Evolutionary conservation across 2,113 vertebrate species (phyloP), one percentile per base, ranked within the genome.

Genomic region (Naja naja): DNA sequence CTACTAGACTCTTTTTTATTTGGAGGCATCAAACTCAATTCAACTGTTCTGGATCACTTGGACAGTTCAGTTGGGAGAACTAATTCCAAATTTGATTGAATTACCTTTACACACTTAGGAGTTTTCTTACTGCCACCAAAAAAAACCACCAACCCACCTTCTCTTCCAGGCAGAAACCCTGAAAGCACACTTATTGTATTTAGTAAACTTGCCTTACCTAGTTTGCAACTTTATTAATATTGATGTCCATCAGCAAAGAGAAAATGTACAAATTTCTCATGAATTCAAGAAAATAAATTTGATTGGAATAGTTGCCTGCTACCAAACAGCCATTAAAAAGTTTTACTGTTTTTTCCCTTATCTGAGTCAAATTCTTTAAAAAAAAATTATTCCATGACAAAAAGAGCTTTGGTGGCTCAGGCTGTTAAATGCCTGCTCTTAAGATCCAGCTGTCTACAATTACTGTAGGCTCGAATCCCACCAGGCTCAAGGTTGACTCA

Each of bases 341-440:
- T 85, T 92, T 89, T 92, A 12, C 22, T 90, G 34, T 55, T 53
- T 91, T 56, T 93, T 93, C 45, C 34, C 23, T 52, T 3, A n/a
- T 86, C 30, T 90, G 2, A 58, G 45, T 90, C 39, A 89, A 10
- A 74, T 49, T 6, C 1, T 90, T 43, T 47, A 4, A 88, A 81
- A 69, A 30, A 60, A 81, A 81, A 81, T 1, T 20, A 74, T 8
- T 22, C 18, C 69, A 52, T 2, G 85, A 25, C 12, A 2, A 53
- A n/a, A n/a, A n/a, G n/a, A n/a, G n/a, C n/a, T n/a, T n/a, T n/a
- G n/a, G n/a, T n/a, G n/a, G n/a, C n/a, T n/a, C n/a, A n/a, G n/a
- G n/a, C n/a, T n/a, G n/a, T n/a, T n/a, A n/a, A n/a, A n/a, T n/a
- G n/a, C n/a, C n/a, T n/a, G n/a, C n/a, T n/a, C n/a, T n/a, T n/a